Base-by-base conservation (phyloP, 2,888 invertebrate genomes). In the Auanema sp. region DNA sequence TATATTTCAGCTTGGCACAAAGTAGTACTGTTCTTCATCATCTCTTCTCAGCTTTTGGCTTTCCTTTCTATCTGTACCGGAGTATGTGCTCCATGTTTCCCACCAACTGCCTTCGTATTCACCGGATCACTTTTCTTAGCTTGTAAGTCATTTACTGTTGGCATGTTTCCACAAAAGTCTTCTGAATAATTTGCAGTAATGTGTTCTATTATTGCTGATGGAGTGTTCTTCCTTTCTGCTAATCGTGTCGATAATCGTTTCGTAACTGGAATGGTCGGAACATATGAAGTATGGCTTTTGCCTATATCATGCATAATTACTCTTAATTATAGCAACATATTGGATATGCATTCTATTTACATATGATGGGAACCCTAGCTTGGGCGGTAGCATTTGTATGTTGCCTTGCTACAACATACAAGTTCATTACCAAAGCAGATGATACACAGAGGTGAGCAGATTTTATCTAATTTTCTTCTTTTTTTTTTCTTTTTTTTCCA, bases 311-410 rank as follows among this genome's bases (percentile, higher is more conserved):
- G 8, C 33, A 33, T 33, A 33, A 33, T 33, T 33, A 33, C n/a
- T 33, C 33, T 8, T 33, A 52, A 18, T 52, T 60, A 67, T 66
- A 79, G 67, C 81, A 81, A 68, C 65, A 69, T 57, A 81, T 81
- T 60, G 81, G 81, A 18, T 81, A 81, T 65, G 81, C 81, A 25
- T 81, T 81, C 75, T 81, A 83, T 64, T 71, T 81, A 4, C 81
- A 81, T 64, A 57, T 81, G 49, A 70, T 81, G 64, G 81, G 81
- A 44, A 81, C 81, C 24, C 58, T 80, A 42, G 76, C 76, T 60
- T 82, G 78, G 78, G 64, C 73, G 24, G 61, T 68, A 23, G 81
- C 80, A 12, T 82, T 80, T 63, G 51, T 81, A 18, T 72, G 71
- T 64, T 75, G 79, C 1, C 66, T 82, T 14, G 64, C 73, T 43